These are phyloP conservation scores for Nemopilema nomurai DNA, from an alignment of 30 jellyfish, hydroid and myxozoan species.

Conservation along the genomic window DNA sequence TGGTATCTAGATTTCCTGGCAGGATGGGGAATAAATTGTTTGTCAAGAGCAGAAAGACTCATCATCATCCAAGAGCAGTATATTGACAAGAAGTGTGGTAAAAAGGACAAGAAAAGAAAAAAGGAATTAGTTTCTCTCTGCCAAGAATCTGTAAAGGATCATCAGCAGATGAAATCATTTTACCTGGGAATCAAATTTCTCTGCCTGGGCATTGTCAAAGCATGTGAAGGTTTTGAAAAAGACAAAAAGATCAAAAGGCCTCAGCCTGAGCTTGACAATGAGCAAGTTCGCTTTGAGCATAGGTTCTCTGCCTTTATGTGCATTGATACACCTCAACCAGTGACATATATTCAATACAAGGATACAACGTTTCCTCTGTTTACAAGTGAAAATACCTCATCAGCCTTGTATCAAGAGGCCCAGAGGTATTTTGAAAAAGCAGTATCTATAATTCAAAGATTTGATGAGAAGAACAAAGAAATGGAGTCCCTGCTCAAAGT, in stretches of 20 bases:
- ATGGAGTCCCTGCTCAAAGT: constrained; percentile 69
- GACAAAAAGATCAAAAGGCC: constrained; percentile 82
- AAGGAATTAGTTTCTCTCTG: constrained; percentile 65
- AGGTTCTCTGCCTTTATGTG: constrained; percentile 78
- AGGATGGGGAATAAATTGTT: constrained; percentile 92
- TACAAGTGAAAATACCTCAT: constrained; percentile 31
- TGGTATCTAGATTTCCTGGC: constrained; percentile 89
- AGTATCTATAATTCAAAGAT: constrained; percentile 65
- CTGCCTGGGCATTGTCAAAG: constrained; percentile 73
- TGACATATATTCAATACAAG: constrained; percentile 66
- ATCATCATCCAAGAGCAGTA: constrained; percentile 81
- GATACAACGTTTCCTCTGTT: constrained; percentile 56
- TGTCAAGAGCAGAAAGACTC: constrained; percentile 84
- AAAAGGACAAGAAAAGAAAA: constrained; percentile 79
- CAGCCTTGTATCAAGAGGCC: constrained; percentile 65
- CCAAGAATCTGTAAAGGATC: constrained; percentile 71
- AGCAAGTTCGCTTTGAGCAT: constrained; percentile 89
- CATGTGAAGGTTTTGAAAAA: constrained; percentile 87
- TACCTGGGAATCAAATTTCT: constrained; percentile 73
- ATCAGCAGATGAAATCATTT: constrained; percentile 53
- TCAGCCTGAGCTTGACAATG: constrained; percentile 73
- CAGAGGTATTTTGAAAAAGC: constrained; percentile 80
- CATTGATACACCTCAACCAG: constrained; percentile 92
- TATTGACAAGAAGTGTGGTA: constrained; percentile 85
- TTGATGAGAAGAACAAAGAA: constrained; percentile 54